phyloP scores from a whole-genome alignment of 1,140 invertebrate genomes.

The Hylaeus volcanicus region DNA sequence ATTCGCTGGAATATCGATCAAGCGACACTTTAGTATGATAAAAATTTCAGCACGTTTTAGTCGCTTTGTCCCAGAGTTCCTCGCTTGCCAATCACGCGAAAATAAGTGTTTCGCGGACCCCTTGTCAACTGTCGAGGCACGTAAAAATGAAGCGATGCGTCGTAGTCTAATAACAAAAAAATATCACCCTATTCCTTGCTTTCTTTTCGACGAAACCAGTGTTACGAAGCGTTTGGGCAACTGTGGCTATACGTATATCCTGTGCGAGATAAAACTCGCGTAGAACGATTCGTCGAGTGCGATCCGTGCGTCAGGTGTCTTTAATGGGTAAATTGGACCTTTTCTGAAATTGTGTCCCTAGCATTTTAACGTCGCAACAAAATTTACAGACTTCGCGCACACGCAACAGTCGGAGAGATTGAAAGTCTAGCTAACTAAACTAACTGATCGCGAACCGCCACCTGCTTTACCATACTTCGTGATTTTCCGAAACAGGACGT shows the following conservation, averaged over 20 bases:
- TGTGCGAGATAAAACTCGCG: not conserved
- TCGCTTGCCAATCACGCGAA: not conserved
- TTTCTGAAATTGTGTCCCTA: too few species aligned
- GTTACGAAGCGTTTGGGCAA: too few species aligned
- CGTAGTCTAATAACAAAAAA: not conserved
- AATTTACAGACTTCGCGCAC: too few species aligned
- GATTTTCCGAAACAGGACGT: too few species aligned
- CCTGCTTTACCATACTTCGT: too few species aligned
- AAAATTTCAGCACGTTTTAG: conserved; percentile 5
- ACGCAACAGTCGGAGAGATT: too few species aligned
- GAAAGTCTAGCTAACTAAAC: too few species aligned
- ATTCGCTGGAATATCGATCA: too few species aligned
- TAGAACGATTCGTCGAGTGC: not conserved
- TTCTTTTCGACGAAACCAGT: not conserved
- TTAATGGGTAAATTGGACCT: too few species aligned
- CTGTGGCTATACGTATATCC: not conserved
- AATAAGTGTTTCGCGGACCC: not conserved
- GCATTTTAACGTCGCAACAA: too few species aligned
- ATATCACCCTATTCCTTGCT: not conserved
- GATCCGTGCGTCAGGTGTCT: not conserved
- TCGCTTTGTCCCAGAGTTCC: not conserved
- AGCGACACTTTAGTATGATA: not conserved
- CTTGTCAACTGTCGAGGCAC: not conserved
- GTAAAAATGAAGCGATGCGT: conserved; percentile 13
- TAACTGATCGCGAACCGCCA: too few species aligned